Percentiles rank a stretch among this genome's conserved stretches.
Conservation (phyloP, 2,888 invertebrate species). For the Acanthosepion lycidas region DNA sequence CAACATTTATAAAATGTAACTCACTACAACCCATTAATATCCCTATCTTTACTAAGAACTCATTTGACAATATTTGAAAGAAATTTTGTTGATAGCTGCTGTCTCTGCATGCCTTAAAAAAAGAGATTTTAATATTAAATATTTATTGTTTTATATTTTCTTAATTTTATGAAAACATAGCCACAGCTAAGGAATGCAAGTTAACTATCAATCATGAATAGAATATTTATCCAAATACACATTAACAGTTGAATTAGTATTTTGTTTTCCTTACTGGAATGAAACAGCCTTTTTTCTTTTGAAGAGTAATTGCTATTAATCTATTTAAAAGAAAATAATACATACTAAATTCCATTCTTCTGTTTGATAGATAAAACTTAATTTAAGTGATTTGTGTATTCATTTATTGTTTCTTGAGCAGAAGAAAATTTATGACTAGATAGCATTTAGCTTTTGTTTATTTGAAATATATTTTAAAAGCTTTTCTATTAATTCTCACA, state of each 20-base stretch:
- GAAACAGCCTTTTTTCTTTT: neutral
- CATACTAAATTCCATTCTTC: neutral
- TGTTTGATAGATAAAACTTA: neutral
- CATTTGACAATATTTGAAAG: neutral
- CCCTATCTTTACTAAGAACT: neutral
- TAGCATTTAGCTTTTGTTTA: neutral
- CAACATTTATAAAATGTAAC: neutral
- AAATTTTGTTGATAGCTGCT: no score
- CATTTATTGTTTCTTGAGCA: neutral
- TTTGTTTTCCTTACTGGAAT: neutral
- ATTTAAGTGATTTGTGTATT: neutral
- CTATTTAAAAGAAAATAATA: neutral
- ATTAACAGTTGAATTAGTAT: neutral
- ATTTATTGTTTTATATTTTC: neutral
- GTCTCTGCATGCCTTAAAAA: neutral
- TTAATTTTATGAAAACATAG: neutral
- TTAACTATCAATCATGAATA: neutral
- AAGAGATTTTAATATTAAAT: neutral
- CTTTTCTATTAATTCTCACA: neutral
- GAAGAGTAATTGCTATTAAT: neutral
- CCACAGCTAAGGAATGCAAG: neutral
- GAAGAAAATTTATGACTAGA: neutral
- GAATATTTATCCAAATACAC: neutral
- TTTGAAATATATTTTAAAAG: neutral
- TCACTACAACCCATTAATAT: neutral